Percentiles rank a stretch among this genome's conserved stretches.
Evolutionary conservation across 2,888 invertebrate genomes (phyloP).

Genomic region (Microdon myrmicae): DNA sequence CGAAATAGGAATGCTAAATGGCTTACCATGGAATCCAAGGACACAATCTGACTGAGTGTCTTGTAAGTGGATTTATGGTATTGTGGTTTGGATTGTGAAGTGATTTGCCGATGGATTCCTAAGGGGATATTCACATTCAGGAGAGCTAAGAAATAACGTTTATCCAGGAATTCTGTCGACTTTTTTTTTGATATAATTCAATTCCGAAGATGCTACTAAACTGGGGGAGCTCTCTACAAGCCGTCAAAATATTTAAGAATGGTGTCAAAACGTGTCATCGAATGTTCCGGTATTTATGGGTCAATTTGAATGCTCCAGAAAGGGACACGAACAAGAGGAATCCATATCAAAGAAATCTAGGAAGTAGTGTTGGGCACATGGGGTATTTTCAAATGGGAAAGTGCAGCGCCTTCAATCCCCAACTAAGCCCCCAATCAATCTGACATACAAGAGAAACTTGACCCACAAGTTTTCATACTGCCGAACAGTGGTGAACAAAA

Average conservation of each 20-base stretch:
- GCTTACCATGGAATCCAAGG: conserved; percentile 6
- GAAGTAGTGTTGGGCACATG: conserved; percentile 24
- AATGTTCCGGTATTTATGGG: not conserved
- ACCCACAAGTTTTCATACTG: conserved; percentile 36
- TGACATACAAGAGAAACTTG: conserved; percentile 31
- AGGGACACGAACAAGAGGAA: conserved; percentile 10
- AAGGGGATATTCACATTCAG: conserved; percentile 16
- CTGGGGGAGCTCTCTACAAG: no score
- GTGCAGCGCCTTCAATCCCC: conserved; percentile 34
- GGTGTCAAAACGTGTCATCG: conserved; percentile 5
- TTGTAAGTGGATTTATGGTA: conserved; percentile 35
- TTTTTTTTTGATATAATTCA: conserved; percentile 32
- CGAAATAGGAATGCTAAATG: conserved; percentile 37
- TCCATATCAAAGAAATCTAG: not conserved
- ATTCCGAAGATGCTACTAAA: conserved; percentile 16
- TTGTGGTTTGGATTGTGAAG: conserved; percentile 14
- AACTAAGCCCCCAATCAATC: conserved; percentile 44
- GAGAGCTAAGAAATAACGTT: conserved; percentile 21
- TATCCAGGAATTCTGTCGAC: conserved; percentile 2
- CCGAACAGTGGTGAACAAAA: no score
- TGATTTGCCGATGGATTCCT: conserved; percentile 37
- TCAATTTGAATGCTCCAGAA: not conserved
- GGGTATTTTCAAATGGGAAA: conserved; percentile 15
- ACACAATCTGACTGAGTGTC: not conserved
- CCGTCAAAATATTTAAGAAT: conserved; percentile 40